phyloP scores from a whole-genome alignment of 2,113 vertebrate genomes.

The Vulpes lagopus region DNA sequence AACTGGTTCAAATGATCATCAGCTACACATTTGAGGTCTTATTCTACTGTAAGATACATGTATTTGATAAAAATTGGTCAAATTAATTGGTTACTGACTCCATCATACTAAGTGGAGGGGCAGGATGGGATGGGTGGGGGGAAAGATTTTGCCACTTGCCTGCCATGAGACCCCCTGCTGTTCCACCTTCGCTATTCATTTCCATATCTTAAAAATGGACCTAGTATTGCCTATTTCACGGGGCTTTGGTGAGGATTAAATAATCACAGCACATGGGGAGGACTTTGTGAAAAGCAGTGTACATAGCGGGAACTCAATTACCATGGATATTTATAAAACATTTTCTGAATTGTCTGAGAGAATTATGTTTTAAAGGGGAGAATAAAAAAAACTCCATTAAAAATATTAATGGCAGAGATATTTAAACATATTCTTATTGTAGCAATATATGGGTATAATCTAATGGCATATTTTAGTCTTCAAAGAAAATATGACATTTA shows the following conservation, averaged over 20 bases:
- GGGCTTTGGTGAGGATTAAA: not conserved
- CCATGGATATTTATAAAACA: not conserved
- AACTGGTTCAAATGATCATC: not conserved
- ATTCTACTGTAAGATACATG: not conserved
- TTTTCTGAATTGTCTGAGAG: conserved; percentile 1
- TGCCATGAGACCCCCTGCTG: not conserved
- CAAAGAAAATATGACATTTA: conserved; percentile 53
- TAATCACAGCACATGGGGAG: not conserved
- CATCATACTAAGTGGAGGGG: not conserved
- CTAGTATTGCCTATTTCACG: not conserved
- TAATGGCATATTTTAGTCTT: conserved; percentile 23
- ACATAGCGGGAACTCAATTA: not conserved
- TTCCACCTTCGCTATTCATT: not conserved
- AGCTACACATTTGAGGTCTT: not conserved
- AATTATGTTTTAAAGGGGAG: conserved; percentile 2
- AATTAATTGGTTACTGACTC: not conserved
- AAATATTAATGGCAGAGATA: not conserved
- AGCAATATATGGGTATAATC: not conserved
- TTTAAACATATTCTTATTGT: not conserved
- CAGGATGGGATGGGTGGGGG: fast-evolving
- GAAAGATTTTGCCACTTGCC: not conserved
- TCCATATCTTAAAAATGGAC: not conserved
- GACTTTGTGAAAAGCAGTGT: not conserved
- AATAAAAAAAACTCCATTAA: not conserved
- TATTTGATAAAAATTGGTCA: not conserved